Conservation (phyloP, 37 sponge, comb jelly and placozoan species). For the Agelas oroides region DNA sequence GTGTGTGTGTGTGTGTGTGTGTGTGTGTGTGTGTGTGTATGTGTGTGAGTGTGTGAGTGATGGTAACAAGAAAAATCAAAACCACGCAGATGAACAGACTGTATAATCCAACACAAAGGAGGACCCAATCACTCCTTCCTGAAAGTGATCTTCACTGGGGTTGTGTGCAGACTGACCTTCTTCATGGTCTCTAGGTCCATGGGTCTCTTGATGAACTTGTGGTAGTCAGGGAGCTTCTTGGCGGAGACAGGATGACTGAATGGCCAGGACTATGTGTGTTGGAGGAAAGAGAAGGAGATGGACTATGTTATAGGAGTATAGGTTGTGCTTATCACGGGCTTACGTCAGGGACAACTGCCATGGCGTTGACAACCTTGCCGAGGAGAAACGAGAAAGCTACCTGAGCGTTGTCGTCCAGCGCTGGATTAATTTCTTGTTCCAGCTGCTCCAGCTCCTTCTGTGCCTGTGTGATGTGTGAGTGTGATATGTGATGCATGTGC, state of each 20-base stretch:
- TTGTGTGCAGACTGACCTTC: conserved; percentile 71
- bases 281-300: no score
- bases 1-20: background rate
- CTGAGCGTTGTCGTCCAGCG: conserved; percentile 76
- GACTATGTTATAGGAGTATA: no score
- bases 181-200: conserved; percentile 94
- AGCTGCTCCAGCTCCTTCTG: conserved; percentile 80
- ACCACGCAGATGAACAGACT: no score
- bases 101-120: no score
- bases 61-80: no score
- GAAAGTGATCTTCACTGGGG: no score
- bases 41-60: background rate
- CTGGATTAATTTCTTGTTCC: conserved; percentile 82
- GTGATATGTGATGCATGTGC: no score
- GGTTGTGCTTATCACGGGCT: conserved; percentile 1
- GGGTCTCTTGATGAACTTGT: conserved; percentile 79
- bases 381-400: conserved; percentile 72
- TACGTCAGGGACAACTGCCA: conserved; percentile 75
- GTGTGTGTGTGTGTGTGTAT: background rate
- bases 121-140: no score
- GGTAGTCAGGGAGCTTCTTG: conserved; percentile 94
- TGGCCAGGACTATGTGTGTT: conserved; percentile 73
- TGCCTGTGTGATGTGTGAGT: no score
- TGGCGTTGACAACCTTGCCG: conserved; percentile 61
- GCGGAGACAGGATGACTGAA: conserved; percentile 91